phyloP scores from a whole-genome alignment of 2,113 vertebrate genomes.

The Pungitius pungitius region DNA sequence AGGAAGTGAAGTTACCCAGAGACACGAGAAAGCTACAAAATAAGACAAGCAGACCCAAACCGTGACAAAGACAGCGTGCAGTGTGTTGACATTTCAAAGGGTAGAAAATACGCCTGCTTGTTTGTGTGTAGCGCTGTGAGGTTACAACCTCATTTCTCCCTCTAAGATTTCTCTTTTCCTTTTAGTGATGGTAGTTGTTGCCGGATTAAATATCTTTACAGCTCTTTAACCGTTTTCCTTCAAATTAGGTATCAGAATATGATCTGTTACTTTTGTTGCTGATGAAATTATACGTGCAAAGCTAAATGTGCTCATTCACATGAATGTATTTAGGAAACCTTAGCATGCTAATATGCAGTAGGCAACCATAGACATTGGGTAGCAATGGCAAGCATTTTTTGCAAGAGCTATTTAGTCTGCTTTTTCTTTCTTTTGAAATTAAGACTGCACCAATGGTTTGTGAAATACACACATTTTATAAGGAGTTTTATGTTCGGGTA shows the following conservation, averaged over 20 bases:
- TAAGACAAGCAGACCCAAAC: too few species aligned
- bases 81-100: constrained; percentile 15
- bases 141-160: constrained; percentile 12
- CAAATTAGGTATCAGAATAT: neutral
- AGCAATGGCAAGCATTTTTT: neutral
- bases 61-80: constrained; percentile 59
- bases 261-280: too few species aligned
- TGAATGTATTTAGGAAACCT: neutral
- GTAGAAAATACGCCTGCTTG: constrained; percentile 6
- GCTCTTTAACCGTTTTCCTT: neutral
- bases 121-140: constrained; percentile 17
- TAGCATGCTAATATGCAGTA: neutral
- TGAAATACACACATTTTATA: neutral
- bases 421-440: neutral
- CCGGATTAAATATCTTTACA: neutral
- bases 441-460: neutral
- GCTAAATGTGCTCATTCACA: neutral
- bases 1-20: too few species aligned
- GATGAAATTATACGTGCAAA: neutral
- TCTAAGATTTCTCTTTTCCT: neutral
- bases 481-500: neutral
- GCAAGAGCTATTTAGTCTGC: too few species aligned
- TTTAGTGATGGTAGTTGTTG: neutral
- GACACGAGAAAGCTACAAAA: too few species aligned
- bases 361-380: neutral